Evolutionary conservation across 2,797 vertebrate species (phyloP).

Genomic region (Choloepus didactylus): DNA sequence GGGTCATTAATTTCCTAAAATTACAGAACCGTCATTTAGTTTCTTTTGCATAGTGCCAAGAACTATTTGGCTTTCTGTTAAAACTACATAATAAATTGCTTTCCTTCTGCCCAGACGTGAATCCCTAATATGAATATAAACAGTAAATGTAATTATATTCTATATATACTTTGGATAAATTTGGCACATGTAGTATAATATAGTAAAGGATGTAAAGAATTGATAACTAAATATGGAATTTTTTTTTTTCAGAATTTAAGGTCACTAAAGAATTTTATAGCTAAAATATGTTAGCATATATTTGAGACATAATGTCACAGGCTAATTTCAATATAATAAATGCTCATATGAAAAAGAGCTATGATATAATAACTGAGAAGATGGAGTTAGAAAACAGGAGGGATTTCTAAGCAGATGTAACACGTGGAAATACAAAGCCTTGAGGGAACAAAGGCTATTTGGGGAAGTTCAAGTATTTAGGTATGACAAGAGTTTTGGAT

Average conservation of each 20-base stretch:
- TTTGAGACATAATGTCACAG: background rate
- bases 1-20: background rate
- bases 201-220: background rate
- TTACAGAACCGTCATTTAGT: background rate
- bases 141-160: background rate
- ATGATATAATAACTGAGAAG: background rate
- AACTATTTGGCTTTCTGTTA: background rate
- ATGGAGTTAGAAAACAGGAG: background rate
- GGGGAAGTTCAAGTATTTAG: background rate
- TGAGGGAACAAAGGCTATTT: background rate
- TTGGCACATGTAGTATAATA: background rate
- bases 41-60: background rate
- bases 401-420: background rate
- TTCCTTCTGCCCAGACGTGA: background rate
- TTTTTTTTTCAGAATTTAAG: background rate
- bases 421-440: background rate
- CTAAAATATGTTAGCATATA: background rate
- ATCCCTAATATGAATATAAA: background rate
- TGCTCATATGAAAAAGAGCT: background rate
- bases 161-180: background rate
- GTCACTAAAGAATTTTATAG: background rate
- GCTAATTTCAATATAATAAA: background rate
- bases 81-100: background rate
- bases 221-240: background rate
- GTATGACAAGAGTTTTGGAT: background rate